Evolutionary conservation across 2,797 vertebrate species (phyloP).

Genomic region (Meriones psammophilus): DNA sequence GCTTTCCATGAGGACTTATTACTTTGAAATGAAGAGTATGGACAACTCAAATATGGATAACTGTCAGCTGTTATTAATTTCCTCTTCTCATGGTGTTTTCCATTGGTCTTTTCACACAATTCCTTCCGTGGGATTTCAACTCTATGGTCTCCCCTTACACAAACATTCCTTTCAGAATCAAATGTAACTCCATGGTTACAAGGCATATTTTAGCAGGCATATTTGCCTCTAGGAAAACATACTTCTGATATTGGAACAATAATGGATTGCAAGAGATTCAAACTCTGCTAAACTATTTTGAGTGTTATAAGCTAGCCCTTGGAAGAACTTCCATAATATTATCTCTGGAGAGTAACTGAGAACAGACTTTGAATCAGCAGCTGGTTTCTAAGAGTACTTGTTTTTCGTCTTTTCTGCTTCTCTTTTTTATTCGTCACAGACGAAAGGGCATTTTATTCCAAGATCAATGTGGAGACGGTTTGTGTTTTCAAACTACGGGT

Average conservation of each 20-base stretch:
- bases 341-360: background rate
- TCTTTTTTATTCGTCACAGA: background rate
- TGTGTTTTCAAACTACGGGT: constrained; percentile 2
- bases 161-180: constrained; percentile 35
- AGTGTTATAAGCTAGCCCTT: background rate
- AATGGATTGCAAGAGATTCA: background rate
- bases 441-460: background rate
- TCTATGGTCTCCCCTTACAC: background rate
- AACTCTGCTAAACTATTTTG: background rate
- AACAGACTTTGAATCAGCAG: background rate
- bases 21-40: constrained; percentile 25
- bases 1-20: background rate
- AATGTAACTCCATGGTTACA: background rate
- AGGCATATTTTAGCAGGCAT: background rate
- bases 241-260: background rate
- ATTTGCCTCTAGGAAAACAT: background rate
- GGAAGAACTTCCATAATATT: background rate
- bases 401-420: background rate
- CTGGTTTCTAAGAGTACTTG: background rate
- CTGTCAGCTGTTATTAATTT: background rate
- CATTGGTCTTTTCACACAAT: background rate
- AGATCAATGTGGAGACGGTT: background rate
- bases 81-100: background rate
- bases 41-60: background rate
- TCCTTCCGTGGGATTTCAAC: background rate